Evolutionary conservation across 2,888 invertebrate species (phyloP), one percentile per base, ranked within the genome.

Genomic region (Tenthredo scrophulariae): DNA sequence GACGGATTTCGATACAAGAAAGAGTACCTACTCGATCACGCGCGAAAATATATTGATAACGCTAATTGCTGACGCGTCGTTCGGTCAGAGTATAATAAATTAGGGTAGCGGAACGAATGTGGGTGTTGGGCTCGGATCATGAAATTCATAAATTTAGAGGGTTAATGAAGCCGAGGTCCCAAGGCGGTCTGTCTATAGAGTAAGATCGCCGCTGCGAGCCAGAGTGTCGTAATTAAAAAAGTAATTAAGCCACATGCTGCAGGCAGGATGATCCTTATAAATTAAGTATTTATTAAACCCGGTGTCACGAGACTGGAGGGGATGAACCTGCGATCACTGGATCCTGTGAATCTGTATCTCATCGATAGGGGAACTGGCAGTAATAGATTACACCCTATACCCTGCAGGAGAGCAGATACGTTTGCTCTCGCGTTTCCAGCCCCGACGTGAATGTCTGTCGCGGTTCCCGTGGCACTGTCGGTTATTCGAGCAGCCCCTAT

Each of bases 91-190:
- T 37, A 29, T 26, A 74, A 74, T 74, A 43, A 74, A 77, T 33
- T n/a, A 50, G 22, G 29, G 77, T 33, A 5, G 26, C 6, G n/a
- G 33, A 43, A 54, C 22, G 58, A 9, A 7, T 13, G 22, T 37
- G 29, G 15, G 50, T 29, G 29, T 58, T 62, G 40, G 62, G 13
- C 29, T 37, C 13, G 37, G 62, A 80, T 80, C 62, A 80, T 80
- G 62, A 80, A 80, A 80, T 80, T 62, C 80, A 62, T 62, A 58
- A 37, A 80, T 40, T 58, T 80, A 0, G 22, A 80, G 40, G 40
- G 40, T 26, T 50, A 80, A 50, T 18, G 29, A 58, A 40, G 33
- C 37, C 13, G 40, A 0, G 62, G 15, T 33, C 22, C 50, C 15
- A 15, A 2, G 26, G 67, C 9, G 62, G 62, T 62, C 26, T 26